Conservation (phyloP, 2,797 vertebrate genomes). For the Mus spretus region DNA sequence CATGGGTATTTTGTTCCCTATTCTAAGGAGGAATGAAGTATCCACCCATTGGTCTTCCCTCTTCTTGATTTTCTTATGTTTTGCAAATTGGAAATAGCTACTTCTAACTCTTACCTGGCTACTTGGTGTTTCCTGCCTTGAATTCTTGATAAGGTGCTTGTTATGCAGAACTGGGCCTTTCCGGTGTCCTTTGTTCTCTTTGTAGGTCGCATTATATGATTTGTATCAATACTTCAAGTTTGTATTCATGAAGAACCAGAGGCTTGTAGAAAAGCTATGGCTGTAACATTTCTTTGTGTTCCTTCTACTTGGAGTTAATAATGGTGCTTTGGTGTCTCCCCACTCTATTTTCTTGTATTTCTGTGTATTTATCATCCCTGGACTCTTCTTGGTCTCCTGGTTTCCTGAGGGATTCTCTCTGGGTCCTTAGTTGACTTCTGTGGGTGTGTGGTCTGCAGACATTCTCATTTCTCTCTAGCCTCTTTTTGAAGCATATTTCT, state of each 20-base stretch:
- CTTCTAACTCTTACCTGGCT: not conserved
- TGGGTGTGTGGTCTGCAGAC: not conserved
- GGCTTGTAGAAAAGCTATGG: not conserved
- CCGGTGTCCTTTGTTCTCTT: not conserved
- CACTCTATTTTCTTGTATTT: not conserved
- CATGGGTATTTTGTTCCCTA: no score
- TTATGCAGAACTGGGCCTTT: slow-evolving; percentile 1
- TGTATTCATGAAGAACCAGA: not conserved
- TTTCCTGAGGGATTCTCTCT: not conserved
- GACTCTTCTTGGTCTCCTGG: not conserved
- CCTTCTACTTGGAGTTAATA: slow-evolving; percentile 41
- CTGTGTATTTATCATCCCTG: not conserved
- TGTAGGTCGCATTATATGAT: not conserved
- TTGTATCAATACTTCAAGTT: not conserved
- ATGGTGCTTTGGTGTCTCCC: not conserved
- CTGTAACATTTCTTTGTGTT: slow-evolving; percentile 5
- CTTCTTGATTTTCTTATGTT: no score
- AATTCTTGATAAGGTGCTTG: not conserved
- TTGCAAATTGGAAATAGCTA: not conserved
- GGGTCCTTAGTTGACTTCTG: no score
- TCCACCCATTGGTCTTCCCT: no score
- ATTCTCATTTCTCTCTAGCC: not conserved
- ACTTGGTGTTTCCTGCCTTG: not conserved
- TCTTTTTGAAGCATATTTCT: slow-evolving; percentile 40
- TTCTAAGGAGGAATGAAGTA: no score